Base-by-base conservation (phyloP, 2,888 invertebrate species). In the Abscondita cerata region DNA sequence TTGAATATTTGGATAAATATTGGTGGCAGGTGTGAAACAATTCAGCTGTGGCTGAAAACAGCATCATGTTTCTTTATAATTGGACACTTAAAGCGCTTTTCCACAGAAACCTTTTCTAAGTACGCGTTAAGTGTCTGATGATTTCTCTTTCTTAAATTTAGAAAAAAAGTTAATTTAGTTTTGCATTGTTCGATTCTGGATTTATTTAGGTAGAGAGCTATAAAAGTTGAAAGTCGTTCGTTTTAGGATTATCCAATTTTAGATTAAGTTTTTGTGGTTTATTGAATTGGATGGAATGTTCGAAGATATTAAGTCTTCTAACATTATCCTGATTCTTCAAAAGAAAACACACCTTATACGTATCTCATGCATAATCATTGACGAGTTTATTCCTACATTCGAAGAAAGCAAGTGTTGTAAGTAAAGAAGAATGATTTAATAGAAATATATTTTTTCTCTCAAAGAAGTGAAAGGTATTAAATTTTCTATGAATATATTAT, bases 21-120 rank as follows among this genome's bases (percentile, higher is more conserved):
- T 36, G 56, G 48, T 34, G 48, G 56, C 56, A 56, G 48, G 48
- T 48, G 48, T 33, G 48, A 47, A 50, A 56, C 48, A 40, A 31
- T 31, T 56, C 41, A 56, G 36, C 38, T 34, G 48, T 16, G 15
- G 5, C 5, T 48, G 31, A 48, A 25, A 48, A 48, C 48, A 48
- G 31, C n/a, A 12, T 48, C 25, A 16, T 48, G 48, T 48, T 48
- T 48, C 33, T 48, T 33, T 25, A 33, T 33, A 48, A 48, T 48
- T 48, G 33, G 31, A 33, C 48, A 25, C 48, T 33, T 25, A 25
- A 4, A 12, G 25, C 31, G 13, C 31, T 48, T 44, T 19, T 4
- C 16, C 18, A n/a, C 18, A 18, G n/a, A 44, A 44, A 25, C 18
- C 11, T 44, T 44, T 44, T 19, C 44, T 44, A 11, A 19, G 9